A percentile compares a stretch with the other conserved stretches of the same genome.
Conservation (phyloP, 2,113 vertebrate genomes). For the Microtus richardsoni region DNA sequence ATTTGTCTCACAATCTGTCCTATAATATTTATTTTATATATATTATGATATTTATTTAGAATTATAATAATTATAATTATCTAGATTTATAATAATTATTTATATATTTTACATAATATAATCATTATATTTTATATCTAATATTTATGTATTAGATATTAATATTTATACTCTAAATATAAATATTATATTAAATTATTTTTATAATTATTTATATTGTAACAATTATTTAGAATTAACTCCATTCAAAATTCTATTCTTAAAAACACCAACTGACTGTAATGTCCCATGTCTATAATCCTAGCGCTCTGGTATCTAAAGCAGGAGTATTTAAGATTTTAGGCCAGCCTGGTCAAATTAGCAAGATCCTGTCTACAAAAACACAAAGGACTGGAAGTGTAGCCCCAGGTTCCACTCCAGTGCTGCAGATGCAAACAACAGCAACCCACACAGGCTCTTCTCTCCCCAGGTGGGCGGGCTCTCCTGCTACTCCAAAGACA, state of each 20-base stretch:
- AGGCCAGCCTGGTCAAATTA: neutral
- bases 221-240: conserved; percentile 42
- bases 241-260: conserved; percentile 16
- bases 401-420: neutral
- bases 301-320: neutral
- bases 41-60: neutral
- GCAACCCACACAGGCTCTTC: neutral
- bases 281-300: neutral
- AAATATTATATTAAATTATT: too few species aligned
- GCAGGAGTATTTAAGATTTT: neutral
- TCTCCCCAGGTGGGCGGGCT: neutral
- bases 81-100: neutral
- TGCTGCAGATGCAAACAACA: neutral
- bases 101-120: neutral
- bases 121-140: too few species aligned
- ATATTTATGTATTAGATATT: too few species aligned
- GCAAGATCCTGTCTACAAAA: neutral
- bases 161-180: too few species aligned
- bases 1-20: neutral
- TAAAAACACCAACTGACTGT: neutral
- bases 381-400: too few species aligned
- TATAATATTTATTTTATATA: neutral
- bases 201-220: neutral
- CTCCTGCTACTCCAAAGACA: neutral
- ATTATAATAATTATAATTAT: neutral